A percentile compares a stretch with the other conserved stretches of the same genome.
Evolutionary conservation across 2,888 invertebrate species (phyloP).

Genomic region (Drosophila mercatorum): DNA sequence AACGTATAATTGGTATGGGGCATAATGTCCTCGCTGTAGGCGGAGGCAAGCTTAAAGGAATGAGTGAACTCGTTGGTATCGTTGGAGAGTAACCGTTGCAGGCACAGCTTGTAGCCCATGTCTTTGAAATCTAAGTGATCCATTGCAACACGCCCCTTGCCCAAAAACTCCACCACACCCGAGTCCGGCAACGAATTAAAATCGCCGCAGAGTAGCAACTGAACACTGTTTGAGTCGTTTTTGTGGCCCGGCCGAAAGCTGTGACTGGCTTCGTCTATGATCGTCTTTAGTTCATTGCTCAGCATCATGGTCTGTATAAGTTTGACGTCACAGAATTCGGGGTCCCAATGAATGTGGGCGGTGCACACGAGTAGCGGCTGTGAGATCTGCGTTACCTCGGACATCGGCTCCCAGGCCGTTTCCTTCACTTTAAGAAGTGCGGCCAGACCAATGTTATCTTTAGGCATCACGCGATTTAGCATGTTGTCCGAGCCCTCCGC

Average conservation of each 20-base stretch:
- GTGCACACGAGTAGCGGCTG: constrained; percentile 98
- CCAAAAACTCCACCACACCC: constrained; percentile 98
- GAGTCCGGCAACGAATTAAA: constrained; percentile 99
- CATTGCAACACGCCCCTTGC: constrained; percentile 94
- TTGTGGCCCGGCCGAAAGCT: constrained; percentile 90
- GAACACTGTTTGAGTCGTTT: constrained; percentile 92
- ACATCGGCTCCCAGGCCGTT: constrained; percentile 95
- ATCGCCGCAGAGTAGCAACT: constrained; percentile 97
- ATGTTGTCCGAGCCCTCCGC: constrained; percentile 99
- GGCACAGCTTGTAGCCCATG: constrained; percentile 94
- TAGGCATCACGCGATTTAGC: constrained; percentile 99
- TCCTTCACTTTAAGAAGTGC: constrained; percentile 98
- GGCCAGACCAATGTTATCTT: constrained; percentile 99
- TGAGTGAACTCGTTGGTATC: constrained; percentile 97
- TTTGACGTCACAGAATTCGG: constrained; percentile 99
- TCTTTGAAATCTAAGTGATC: constrained; percentile 99
- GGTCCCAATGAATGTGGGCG: constrained; percentile 99
- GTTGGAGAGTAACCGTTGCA: constrained; percentile 94
- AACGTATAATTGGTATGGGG: constrained; percentile 99
- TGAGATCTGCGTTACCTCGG: constrained; percentile 89
- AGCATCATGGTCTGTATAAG: constrained; percentile 99
- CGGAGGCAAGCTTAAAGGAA: constrained; percentile 97
- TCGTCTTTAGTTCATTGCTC: constrained; percentile 95
- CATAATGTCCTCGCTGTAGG: constrained; percentile 98
- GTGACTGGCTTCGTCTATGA: constrained; percentile 93